phyloP scores from a whole-genome alignment of 1,140 invertebrate species.

The Danaus melanippus region DNA sequence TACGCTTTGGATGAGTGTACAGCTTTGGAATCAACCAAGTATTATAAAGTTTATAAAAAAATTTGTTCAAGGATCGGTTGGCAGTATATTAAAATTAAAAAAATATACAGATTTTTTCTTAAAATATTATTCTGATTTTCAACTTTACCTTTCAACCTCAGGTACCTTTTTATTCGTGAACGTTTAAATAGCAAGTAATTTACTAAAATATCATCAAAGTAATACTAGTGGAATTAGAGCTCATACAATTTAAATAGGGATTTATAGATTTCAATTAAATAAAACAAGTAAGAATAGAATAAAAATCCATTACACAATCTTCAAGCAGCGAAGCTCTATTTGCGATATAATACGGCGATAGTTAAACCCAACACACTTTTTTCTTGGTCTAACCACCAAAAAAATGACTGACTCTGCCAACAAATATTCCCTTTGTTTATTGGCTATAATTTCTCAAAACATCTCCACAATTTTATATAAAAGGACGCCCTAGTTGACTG shows the following conservation, averaged over 20 bases:
- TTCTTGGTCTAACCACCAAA: neutral
- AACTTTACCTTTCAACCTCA: no score
- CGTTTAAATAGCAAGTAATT: no score
- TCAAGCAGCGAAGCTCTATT: no score
- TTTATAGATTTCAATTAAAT: no score
- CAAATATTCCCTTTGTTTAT: slow-evolving; percentile 24
- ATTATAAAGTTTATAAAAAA: slow-evolving; percentile 2
- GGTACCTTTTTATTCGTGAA: no score
- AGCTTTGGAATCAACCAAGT: slow-evolving; percentile 9
- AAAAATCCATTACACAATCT: no score
- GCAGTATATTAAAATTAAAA: neutral
- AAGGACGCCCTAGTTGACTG: slow-evolving; percentile 28
- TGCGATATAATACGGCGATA: no score
- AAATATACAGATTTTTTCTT: neutral
- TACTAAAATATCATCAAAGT: no score
- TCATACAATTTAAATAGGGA: no score
- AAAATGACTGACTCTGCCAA: slow-evolving; percentile 2
- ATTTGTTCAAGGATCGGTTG: neutral
- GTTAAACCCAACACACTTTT: neutral
- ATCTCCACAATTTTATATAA: slow-evolving; percentile 36
- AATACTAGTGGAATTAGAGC: no score
- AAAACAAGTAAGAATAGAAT: no score
- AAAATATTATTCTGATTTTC: slow-evolving; percentile 3
- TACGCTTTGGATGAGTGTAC: slow-evolving; percentile 15
- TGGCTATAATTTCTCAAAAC: slow-evolving; percentile 28